A percentile compares a stretch with the other conserved stretches of the same genome.
phyloP scores from a whole-genome alignment of 2,888 invertebrate genomes.

The Caenorhabditis sp. region DNA sequence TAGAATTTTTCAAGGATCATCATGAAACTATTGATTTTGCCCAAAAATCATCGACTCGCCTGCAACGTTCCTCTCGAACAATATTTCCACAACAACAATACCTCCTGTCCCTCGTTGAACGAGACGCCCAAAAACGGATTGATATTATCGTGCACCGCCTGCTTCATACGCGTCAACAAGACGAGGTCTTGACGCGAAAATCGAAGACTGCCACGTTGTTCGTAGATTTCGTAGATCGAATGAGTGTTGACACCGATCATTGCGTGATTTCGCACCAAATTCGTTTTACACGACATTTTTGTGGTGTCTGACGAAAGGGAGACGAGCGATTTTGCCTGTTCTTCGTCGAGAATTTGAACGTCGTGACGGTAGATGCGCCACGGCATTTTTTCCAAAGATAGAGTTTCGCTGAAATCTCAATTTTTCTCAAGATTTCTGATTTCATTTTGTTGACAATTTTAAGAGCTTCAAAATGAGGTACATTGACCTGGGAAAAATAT shows the following conservation, averaged over 20 bases:
- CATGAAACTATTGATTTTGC: no score
- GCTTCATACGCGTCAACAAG: slow-evolving; percentile 77
- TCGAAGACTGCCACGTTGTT: slow-evolving; percentile 42
- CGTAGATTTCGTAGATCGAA: slow-evolving; percentile 45
- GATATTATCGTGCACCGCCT: slow-evolving; percentile 91
- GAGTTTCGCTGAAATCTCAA: slow-evolving; percentile 36
- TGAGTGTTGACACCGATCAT: slow-evolving; percentile 62
- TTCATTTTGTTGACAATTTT: not conserved
- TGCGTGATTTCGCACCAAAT: slow-evolving; percentile 58
- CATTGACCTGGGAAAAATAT: not conserved
- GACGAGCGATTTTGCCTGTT: slow-evolving; percentile 53
- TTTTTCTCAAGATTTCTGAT: not conserved
- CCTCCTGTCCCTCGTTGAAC: slow-evolving; percentile 51
- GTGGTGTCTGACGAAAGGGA: slow-evolving; percentile 46
- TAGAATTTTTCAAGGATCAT: no score
- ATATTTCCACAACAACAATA: slow-evolving; percentile 55
- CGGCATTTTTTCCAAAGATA: slow-evolving; percentile 49
- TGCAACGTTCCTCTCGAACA: slow-evolving; percentile 30
- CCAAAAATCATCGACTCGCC: no score
- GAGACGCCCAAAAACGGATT: slow-evolving; percentile 87
- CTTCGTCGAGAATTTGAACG: slow-evolving; percentile 49
- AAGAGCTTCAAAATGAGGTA: not conserved
- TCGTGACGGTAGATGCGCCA: slow-evolving; percentile 53
- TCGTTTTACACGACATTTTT: slow-evolving; percentile 44
- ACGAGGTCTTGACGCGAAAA: slow-evolving; percentile 45